Evolutionary conservation across 1,140 invertebrate species (phyloP).

Genomic region (Drosophila murphyi): DNA sequence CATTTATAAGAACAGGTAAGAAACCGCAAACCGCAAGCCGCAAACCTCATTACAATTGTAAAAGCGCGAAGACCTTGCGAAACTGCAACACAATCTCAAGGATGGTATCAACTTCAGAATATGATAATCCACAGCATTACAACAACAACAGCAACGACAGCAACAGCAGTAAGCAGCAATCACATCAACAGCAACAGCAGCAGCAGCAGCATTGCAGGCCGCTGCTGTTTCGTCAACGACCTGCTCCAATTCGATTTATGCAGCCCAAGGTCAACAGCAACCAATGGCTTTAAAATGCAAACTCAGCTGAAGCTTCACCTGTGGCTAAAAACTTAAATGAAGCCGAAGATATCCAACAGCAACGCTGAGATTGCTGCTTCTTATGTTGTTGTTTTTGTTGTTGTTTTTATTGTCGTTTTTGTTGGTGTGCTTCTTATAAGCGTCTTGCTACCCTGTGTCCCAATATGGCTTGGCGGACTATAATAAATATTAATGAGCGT

Average conservation of each 20-base stretch:
- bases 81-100: slow-evolving; percentile 52
- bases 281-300: slow-evolving; percentile 72
- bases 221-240: slow-evolving; percentile 67
- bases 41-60: slow-evolving; percentile 46
- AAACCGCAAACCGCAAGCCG: slow-evolving; percentile 26
- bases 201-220: slow-evolving; percentile 16
- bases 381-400: not conserved
- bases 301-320: slow-evolving; percentile 51
- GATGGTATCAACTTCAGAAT: slow-evolving; percentile 51
- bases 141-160: slow-evolving; percentile 33
- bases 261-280: slow-evolving; percentile 74
- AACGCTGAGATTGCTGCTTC: slow-evolving; percentile 30
- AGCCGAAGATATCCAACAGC: slow-evolving; percentile 34
- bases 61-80: slow-evolving; percentile 45
- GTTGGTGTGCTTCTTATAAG: slow-evolving; percentile 5
- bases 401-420: slow-evolving; percentile 2
- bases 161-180: slow-evolving; percentile 4
- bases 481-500: not conserved
- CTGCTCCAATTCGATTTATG: slow-evolving; percentile 80
- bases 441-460: slow-evolving; percentile 17
- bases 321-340: slow-evolving; percentile 3
- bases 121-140: slow-evolving; percentile 55
- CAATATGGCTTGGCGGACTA: not conserved
- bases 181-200: slow-evolving; percentile 1
- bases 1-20: slow-evolving; percentile 53